Evolutionary conservation across 2,113 vertebrate species (phyloP).

Genomic region (Channa maculata): DNA sequence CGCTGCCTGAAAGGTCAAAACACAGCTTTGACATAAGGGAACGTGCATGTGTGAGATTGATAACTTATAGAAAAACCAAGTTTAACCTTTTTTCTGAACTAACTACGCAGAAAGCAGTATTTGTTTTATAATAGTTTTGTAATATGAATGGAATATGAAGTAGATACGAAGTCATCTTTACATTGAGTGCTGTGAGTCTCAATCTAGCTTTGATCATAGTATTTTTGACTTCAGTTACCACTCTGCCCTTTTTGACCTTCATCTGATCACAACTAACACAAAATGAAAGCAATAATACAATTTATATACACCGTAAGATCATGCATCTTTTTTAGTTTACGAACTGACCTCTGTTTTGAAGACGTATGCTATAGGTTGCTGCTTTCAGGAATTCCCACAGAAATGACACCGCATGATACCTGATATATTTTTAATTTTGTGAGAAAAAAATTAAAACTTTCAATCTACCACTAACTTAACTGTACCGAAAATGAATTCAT

Average conservation of each 20-base stretch:
- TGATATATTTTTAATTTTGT: neutral
- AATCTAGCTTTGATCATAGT: neutral
- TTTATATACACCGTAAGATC: too few species aligned
- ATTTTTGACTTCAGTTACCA: neutral
- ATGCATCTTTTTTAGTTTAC: neutral
- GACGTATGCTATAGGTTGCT: too few species aligned
- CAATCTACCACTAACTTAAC: conserved; percentile 37
- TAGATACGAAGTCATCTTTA: too few species aligned
- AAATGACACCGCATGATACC: too few species aligned
- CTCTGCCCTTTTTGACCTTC: neutral
- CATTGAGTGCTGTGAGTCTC: neutral
- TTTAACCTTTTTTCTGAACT: neutral
- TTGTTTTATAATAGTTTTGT: too few species aligned
- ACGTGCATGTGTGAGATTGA: conserved; percentile 27
- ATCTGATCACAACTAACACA: neutral
- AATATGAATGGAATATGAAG: too few species aligned
- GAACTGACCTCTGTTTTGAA: neutral
- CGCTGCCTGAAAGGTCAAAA: conserved; percentile 38
- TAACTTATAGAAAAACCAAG: conserved; percentile 2
- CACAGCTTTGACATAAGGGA: conserved; percentile 11
- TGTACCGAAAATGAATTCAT: conserved; percentile 35
- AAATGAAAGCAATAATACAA: too few species aligned
- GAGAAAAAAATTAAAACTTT: conserved; percentile 17
- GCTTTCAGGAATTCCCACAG: too few species aligned
- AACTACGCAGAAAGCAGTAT: too few species aligned